Evolutionary conservation across 2,113 vertebrate genomes (phyloP).

Genomic region (Ailurus styani): DNA sequence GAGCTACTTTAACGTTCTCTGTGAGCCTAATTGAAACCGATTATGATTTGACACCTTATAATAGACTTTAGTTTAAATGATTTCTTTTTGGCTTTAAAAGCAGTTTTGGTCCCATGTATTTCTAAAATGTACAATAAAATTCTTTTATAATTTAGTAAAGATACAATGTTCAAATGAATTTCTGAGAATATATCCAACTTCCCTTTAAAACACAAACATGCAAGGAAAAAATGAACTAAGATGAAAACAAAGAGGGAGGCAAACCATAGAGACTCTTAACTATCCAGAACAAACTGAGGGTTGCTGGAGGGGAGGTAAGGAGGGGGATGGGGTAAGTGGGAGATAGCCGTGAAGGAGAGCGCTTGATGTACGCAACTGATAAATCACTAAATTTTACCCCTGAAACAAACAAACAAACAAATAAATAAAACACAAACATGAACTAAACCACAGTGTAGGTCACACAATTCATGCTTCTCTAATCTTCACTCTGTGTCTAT

Average conservation of each 20-base stretch:
- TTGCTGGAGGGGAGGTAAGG: not conserved
- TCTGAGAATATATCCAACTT: not conserved
- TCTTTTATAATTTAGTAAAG: not conserved
- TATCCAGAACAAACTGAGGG: not conserved
- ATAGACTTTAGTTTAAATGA: slow-evolving; percentile 15
- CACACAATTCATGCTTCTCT: not conserved
- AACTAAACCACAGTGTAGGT: not conserved
- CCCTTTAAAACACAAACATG: not conserved
- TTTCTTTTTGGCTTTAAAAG: not conserved
- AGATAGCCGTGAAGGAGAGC: not conserved
- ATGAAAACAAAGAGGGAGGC: not conserved
- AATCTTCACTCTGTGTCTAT: not conserved
- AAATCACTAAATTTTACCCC: not conserved
- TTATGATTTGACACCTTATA: slow-evolving; percentile 23
- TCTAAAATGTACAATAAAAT: slow-evolving; percentile 45
- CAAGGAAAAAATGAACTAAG: not conserved
- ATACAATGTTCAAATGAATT: not conserved
- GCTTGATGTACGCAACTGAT: not conserved
- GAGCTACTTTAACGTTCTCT: not conserved
- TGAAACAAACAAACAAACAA: not conserved
- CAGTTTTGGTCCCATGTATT: slow-evolving; percentile 13
- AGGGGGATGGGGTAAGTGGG: not conserved
- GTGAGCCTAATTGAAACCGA: slow-evolving; percentile 23
- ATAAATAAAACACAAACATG: not conserved
- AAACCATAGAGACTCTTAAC: not conserved